Percentiles rank a stretch among this genome's conserved stretches.
These are phyloP conservation scores for Pangasius larnaudii DNA, from an alignment of 2,797 vertebrate species.

Conservation along the genomic window DNA sequence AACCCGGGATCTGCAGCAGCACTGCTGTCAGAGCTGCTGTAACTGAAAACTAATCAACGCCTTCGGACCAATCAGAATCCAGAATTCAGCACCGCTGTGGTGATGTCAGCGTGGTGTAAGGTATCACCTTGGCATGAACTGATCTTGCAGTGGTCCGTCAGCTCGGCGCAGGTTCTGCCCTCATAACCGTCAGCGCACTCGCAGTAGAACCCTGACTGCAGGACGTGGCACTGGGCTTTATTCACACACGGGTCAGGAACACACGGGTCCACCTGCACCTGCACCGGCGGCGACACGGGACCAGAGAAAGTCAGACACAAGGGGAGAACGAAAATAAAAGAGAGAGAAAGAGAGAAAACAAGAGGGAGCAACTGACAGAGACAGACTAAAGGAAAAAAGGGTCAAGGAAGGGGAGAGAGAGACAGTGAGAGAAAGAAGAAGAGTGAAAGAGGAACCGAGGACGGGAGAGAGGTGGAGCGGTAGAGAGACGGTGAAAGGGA, in stretches of 20 bases:
- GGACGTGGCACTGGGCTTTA: constrained; percentile 83
- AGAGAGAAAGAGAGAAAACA: neutral
- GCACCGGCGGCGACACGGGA: neutral
- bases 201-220: constrained; percentile 87
- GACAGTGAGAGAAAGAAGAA: neutral
- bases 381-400: neutral
- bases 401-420: neutral
- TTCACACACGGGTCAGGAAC: constrained; percentile 89
- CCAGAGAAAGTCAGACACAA: neutral
- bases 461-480: neutral
- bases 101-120: neutral
- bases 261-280: constrained; percentile 87
- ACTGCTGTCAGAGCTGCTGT: neutral
- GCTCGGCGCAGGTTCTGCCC: constrained; percentile 89
- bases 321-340: neutral
- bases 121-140: constrained; percentile 85
- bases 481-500: neutral
- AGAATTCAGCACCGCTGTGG: too few species aligned
- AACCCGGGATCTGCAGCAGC: neutral
- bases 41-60: neutral
- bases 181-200: constrained; percentile 87
- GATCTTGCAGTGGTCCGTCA: constrained; percentile 90
- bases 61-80: neutral
- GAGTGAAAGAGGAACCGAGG: neutral
- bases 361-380: neutral